Evolutionary conservation across 2,888 invertebrate genomes (phyloP).

Genomic region (Tinea trinotella): DNA sequence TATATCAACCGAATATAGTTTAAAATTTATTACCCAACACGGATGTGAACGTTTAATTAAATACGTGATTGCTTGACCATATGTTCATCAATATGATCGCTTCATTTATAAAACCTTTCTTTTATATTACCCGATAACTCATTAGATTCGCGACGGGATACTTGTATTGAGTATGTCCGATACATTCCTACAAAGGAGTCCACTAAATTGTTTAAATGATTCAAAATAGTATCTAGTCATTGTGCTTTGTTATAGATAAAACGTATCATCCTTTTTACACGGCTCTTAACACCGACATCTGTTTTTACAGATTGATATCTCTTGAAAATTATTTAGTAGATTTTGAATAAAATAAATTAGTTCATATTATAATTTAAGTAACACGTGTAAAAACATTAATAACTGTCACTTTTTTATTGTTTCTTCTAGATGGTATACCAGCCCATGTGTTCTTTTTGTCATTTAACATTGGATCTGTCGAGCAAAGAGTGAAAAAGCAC

Average conservation of each 20-base stretch:
- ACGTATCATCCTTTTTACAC: slow-evolving; percentile 38
- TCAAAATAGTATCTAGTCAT: slow-evolving; percentile 51
- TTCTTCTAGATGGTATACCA: too few species aligned
- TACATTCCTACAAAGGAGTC: slow-evolving; percentile 48
- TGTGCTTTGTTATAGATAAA: slow-evolving; percentile 48
- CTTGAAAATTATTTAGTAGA: slow-evolving; percentile 5
- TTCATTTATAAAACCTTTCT: slow-evolving; percentile 54
- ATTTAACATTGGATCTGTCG: too few species aligned
- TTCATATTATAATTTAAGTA: not conserved
- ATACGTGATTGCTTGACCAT: slow-evolving; percentile 28
- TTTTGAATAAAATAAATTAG: slow-evolving; percentile 7
- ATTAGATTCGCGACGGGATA: slow-evolving; percentile 63
- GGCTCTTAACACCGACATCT: slow-evolving; percentile 35
- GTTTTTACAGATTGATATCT: slow-evolving; percentile 55
- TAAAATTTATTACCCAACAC: not conserved
- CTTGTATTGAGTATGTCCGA: slow-evolving; percentile 46
- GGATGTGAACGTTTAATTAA: not conserved
- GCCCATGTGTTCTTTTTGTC: too few species aligned
- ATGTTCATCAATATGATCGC: slow-evolving; percentile 55
- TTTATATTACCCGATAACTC: slow-evolving; percentile 39
- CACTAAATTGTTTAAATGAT: slow-evolving; percentile 69
- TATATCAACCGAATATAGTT: not conserved
- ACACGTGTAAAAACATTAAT: slow-evolving; percentile 1
- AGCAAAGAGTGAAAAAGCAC: too few species aligned
- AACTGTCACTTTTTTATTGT: too few species aligned